Conservation (phyloP, 2,797 vertebrate species). For the Periophthalmus magnuspinnatus region DNA sequence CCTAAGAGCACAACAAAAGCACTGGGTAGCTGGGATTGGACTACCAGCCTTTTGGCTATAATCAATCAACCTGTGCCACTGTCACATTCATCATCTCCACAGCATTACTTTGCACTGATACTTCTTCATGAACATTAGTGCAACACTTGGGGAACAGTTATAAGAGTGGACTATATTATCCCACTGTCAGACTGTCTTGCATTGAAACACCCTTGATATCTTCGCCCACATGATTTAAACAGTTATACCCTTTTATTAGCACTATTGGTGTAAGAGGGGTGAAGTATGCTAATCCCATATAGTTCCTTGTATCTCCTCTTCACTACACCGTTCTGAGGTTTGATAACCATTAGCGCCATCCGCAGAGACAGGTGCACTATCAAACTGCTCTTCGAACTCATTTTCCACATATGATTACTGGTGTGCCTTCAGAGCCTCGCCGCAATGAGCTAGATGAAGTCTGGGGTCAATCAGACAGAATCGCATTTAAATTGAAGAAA, state of each 20-base stretch:
- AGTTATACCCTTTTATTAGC: background rate
- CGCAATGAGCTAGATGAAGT: slow-evolving; percentile 42
- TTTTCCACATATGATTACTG: slow-evolving; percentile 51
- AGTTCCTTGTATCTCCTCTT: slow-evolving; percentile 36
- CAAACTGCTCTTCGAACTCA: slow-evolving; percentile 50
- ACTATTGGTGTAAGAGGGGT: slow-evolving; percentile 14
- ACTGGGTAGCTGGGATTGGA: too few species aligned
- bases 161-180: background rate
- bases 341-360: slow-evolving; percentile 45
- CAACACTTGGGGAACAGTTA: too few species aligned
- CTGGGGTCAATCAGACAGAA: slow-evolving; percentile 8
- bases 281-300: slow-evolving; percentile 14
- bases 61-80: too few species aligned
- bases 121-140: too few species aligned
- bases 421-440: slow-evolving; percentile 30
- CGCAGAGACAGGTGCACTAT: slow-evolving; percentile 39
- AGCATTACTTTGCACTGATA: too few species aligned
- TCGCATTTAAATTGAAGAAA: slow-evolving; percentile 8
- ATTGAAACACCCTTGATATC: background rate
- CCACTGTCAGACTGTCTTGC: background rate
- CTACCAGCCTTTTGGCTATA: too few species aligned
- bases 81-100: too few species aligned
- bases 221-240: background rate
- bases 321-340: slow-evolving; percentile 36
- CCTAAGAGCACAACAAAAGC: too few species aligned